Conservation (phyloP, 2,113 vertebrate genomes). For the Ornithorhynchus anatinus region DNA sequence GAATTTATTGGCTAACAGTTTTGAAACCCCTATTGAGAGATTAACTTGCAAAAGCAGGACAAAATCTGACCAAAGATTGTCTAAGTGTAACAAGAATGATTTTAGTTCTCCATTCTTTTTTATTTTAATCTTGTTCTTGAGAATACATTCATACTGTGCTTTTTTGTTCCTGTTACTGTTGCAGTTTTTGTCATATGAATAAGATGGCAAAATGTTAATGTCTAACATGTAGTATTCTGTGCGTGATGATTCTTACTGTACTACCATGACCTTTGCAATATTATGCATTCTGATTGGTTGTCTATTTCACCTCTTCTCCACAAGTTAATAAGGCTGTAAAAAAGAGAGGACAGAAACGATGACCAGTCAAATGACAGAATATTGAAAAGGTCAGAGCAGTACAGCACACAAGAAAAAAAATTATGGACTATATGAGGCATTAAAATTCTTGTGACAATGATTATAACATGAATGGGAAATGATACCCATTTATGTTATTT, state of each 20-base stretch:
- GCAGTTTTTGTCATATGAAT: slow-evolving; percentile 77
- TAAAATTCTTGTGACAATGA: slow-evolving; percentile 83
- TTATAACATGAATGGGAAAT: slow-evolving; percentile 74
- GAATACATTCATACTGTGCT: slow-evolving; percentile 65
- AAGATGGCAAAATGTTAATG: slow-evolving; percentile 75
- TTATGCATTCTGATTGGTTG: slow-evolving; percentile 77
- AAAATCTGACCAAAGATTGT: slow-evolving; percentile 10
- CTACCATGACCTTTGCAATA: slow-evolving; percentile 74
- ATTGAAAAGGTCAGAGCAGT: slow-evolving; percentile 82
- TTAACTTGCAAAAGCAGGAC: slow-evolving; percentile 7
- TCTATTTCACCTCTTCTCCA: slow-evolving; percentile 71
- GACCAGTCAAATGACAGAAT: slow-evolving; percentile 83
- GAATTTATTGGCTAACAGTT: slow-evolving; percentile 35
- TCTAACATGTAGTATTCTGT: slow-evolving; percentile 57
- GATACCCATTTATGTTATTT: slow-evolving; percentile 69
- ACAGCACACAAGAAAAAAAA: slow-evolving; percentile 73
- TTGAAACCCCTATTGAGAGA: slow-evolving; percentile 10
- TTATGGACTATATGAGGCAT: slow-evolving; percentile 81
- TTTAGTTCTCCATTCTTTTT: slow-evolving; percentile 62
- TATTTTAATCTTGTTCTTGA: slow-evolving; percentile 56
- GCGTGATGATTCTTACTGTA: slow-evolving; percentile 56
- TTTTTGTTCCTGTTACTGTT: slow-evolving; percentile 60
- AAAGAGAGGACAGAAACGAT: slow-evolving; percentile 72
- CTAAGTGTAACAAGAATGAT: slow-evolving; percentile 33
- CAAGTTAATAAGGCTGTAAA: slow-evolving; percentile 83